Percentiles rank a stretch among this genome's conserved stretches.
These are phyloP conservation scores for Macquaria australasica DNA, from an alignment of 2,113 vertebrate genomes.

Conservation along the genomic window DNA sequence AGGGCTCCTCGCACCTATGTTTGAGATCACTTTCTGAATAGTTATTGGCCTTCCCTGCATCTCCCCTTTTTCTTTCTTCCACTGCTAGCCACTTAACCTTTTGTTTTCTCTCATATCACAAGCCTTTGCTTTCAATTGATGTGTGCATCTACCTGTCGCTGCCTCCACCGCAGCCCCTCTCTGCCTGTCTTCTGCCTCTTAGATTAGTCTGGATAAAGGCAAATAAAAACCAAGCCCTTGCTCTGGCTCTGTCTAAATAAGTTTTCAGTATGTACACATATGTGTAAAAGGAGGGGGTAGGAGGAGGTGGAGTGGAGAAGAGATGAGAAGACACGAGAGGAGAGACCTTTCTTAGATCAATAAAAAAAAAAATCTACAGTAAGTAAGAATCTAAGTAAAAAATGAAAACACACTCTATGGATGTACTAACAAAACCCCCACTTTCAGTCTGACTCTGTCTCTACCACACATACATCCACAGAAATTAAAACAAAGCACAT, in stretches of 20 bases:
- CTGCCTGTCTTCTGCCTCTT: background rate
- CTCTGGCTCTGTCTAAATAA: background rate
- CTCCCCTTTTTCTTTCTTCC: background rate
- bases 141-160: constrained; percentile 11
- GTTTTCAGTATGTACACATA: background rate
- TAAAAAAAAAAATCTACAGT: background rate
- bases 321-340: background rate
- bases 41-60: background rate
- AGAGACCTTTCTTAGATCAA: background rate
- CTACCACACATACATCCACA: background rate
- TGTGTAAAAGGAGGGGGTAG: background rate
- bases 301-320: background rate
- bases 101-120: constrained; percentile 22
- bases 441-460: background rate
- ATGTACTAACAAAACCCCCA: background rate
- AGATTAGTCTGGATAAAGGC: constrained; percentile 6
- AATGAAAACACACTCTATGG: background rate
- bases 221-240: constrained; percentile 5
- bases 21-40: constrained; percentile 52
- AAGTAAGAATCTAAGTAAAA: background rate
- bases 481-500: constrained; percentile 42
- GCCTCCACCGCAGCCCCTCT: background rate
- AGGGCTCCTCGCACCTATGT: constrained; percentile 50
- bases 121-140: constrained; percentile 22
- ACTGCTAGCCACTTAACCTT: constrained; percentile 40